Evolutionary conservation across 2,888 invertebrate genomes (phyloP), one percentile per base, ranked within the genome.

Genomic region (Labia minor): DNA sequence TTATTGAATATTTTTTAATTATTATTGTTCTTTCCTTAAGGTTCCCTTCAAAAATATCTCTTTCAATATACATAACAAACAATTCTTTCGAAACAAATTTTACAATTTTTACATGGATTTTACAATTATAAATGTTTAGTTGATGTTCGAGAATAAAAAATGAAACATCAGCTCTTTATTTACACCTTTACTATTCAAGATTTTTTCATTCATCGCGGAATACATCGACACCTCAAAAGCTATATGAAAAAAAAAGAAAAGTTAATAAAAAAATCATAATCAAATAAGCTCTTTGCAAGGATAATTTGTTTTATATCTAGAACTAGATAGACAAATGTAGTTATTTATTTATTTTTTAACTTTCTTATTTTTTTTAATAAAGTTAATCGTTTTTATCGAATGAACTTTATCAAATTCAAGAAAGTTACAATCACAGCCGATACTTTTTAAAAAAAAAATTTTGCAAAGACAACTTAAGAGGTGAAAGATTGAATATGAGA

Each of bases 71-170:
- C 49, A 49, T 49, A 49, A 49, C 49, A 49, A 49, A 49, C 49
- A 49, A 49, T 49, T 49, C 49, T 10, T 16, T 49, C 49, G 14
- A 49, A 49, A n/a, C 4, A 49, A 49, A 49, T 49, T 49, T 49
- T 49, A 49, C 49, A 49, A 49, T 49, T 49, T 49, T 49, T 49
- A 49, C 49, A 49, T 49, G 14, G n/a, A 49, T 11, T 26, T 26
- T 49, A 49, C 49, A 49, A n/a, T 49, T 49, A 49, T 49, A 49
- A 49, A 49, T 14, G 49, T 49, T 49, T 49, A 49, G 16, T 49
- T 49, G 49, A 49, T 49, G 49, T 49, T 49, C 49, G 49, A 49
- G 49, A 49, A 49, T n/a, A 49, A 49, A 16, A 49, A 49, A 49
- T 11, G 49, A 26, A 26, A 26, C 26, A 49, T 49, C 49, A 49